phyloP scores from a whole-genome alignment of 2,113 vertebrate genomes.

The Syngnathoides biaculeatus region DNA sequence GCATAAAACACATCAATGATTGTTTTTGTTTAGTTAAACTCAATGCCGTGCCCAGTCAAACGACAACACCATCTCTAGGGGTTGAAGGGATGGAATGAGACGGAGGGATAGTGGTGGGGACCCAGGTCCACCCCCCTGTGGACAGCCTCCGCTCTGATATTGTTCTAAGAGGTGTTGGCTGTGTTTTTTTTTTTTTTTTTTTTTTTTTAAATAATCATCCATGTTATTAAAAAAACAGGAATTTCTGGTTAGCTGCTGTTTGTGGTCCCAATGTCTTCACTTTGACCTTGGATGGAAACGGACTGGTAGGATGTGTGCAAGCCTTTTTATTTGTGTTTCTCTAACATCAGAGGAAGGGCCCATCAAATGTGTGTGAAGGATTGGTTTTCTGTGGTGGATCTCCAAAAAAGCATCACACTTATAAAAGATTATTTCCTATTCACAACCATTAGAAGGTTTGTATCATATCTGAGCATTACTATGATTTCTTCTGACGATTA shows the following conservation, averaged over 20 bases:
- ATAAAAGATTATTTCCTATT: background rate
- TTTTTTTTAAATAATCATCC: slow-evolving; percentile 57
- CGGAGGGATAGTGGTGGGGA: slow-evolving; percentile 35
- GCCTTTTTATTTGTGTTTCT: slow-evolving; percentile 37
- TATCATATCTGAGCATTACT: background rate
- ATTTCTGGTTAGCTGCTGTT: slow-evolving; percentile 20
- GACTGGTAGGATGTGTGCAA: slow-evolving; percentile 3
- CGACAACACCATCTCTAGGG: slow-evolving; percentile 64
- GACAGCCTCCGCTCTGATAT: slow-evolving; percentile 40
- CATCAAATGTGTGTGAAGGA: background rate
- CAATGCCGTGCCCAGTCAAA: slow-evolving; percentile 58
- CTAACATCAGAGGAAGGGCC: background rate
- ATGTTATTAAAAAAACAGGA: slow-evolving; percentile 50
- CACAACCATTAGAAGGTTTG: background rate
- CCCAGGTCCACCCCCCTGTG: slow-evolving; percentile 48
- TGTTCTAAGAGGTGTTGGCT: slow-evolving; percentile 63
- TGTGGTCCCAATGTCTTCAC: slow-evolving; percentile 21
- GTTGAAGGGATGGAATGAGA: slow-evolving; percentile 48
- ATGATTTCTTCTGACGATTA: background rate
- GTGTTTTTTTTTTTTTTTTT: no score
- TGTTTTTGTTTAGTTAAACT: slow-evolving; percentile 71
- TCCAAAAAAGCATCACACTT: background rate
- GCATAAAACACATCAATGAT: slow-evolving; percentile 32
- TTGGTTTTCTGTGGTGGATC: background rate
- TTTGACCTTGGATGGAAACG: slow-evolving; percentile 35